A percentile compares a stretch with the other conserved stretches of the same genome.
These are phyloP conservation scores for Polypterus bichir DNA, from an alignment of 2,113 vertebrate genomes.

Conservation along the genomic window DNA sequence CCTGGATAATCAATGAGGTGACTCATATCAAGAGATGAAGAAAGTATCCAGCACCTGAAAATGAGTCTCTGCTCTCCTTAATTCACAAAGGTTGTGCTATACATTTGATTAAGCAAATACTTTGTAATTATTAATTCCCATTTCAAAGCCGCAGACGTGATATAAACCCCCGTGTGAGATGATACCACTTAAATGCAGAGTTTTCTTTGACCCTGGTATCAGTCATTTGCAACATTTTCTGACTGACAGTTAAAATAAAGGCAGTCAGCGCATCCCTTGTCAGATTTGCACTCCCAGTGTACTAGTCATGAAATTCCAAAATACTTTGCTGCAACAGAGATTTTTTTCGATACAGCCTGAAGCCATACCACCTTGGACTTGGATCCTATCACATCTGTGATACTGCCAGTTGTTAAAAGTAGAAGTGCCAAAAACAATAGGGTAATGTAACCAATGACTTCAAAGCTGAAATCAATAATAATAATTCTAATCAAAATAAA, in stretches of 20 bases:
- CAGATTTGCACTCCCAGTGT: not conserved
- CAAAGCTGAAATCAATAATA: no score
- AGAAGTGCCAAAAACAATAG: no score
- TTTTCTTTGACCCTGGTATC: constrained; percentile 19
- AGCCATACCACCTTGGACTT: no score
- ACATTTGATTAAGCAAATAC: constrained; percentile 46
- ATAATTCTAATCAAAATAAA: no score
- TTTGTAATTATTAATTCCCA: constrained; percentile 43
- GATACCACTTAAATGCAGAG: not conserved
- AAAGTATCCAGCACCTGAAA: constrained; percentile 24
- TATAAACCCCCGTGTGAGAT: not conserved
- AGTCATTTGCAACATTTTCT: constrained; percentile 29
- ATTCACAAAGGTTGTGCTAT: constrained; percentile 47
- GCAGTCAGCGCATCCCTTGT: not conserved
- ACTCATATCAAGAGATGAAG: constrained; percentile 57
- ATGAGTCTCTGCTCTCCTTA: constrained; percentile 30
- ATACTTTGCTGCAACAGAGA: no score
- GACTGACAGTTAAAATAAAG: constrained; percentile 24
- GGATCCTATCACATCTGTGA: no score
- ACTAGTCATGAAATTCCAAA: not conserved
- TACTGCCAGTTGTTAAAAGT: no score
- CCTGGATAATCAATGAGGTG: constrained; percentile 92
- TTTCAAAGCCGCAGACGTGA: constrained; percentile 20
- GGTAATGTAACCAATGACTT: no score
- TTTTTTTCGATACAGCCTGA: no score